Evolutionary conservation across 2,797 vertebrate species (phyloP), one percentile per base, ranked within the genome.

Genomic region (Eulemur coronatus): DNA sequence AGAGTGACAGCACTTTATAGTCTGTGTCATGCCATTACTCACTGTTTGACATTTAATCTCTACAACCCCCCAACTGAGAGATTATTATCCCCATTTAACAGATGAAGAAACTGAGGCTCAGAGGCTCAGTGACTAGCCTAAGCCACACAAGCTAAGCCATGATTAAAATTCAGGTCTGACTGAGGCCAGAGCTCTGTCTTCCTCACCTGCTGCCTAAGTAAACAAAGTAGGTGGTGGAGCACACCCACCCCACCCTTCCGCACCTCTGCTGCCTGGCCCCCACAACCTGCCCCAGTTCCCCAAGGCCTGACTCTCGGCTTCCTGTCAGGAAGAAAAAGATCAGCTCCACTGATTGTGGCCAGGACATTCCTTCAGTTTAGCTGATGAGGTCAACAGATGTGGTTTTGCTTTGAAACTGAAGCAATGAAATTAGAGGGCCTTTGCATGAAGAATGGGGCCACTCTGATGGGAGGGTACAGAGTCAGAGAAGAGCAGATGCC

Each of bases 251-350:
- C 26, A 59, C 63, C 70, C 43, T 75, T 57, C 67, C 0, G 1
- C 15, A 57, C 55, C 41, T 35, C 50, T 33, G 33, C 73, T 30
- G 10, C 67, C 63, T 30, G 57, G 6, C 20, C 30, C 41, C 7
- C 11, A 0, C 9, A 38, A 43, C 79, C 84, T 78, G 12, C 22
- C 55, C 41, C 14, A 78, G 70, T 26, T 82, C 86, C 38, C 11
- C 7, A 35, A 46, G 28, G 11, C 28, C 26, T 91, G 80, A 61
- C 7, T 89, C 85, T 38, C 33, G 14, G 38, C 69, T 96, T 92
- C 90, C 76, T 28, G 30, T 76, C 59, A 80, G 84, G 79, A 94
- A 95, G 50, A 80, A 73, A 92, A 91, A 86, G 15, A 48, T 30
- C 61, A 57, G 85, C 76, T 59, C 30, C 57, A 84, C 84, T 61